These are phyloP conservation scores for human DNA, from an alignment of 2,113 vertebrate species.

Conservation along the genomic window DNA sequence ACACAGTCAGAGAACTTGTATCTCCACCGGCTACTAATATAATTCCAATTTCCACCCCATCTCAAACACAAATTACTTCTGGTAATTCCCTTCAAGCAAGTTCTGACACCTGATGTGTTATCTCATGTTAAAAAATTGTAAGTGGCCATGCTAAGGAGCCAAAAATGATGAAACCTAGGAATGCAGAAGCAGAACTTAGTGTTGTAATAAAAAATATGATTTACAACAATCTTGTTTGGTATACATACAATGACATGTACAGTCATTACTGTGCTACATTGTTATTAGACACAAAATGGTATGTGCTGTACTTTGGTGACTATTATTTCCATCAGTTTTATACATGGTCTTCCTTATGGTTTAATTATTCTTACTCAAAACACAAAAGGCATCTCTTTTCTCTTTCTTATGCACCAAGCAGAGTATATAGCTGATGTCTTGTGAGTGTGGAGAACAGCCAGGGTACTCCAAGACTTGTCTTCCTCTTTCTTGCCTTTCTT, in stretches of 20 bases:
- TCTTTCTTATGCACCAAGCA: neutral
- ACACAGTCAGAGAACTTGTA: neutral
- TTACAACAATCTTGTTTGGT: neutral
- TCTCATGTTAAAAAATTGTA: neutral
- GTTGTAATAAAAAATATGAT: neutral
- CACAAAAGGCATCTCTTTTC: neutral
- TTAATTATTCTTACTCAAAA: conserved; percentile 33
- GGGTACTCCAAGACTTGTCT: neutral
- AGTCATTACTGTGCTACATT: neutral
- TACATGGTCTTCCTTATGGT: neutral
- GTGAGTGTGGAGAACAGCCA: neutral
- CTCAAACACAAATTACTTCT: neutral
- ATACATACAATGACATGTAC: neutral
- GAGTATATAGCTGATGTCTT: neutral
- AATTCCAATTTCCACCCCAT: neutral
- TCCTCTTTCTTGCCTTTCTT: neutral
- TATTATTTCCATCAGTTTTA: neutral
- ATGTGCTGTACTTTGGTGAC: neutral
- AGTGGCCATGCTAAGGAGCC: neutral
- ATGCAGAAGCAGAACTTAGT: neutral
- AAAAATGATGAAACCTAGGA: neutral
- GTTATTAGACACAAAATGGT: neutral
- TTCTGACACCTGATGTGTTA: neutral
- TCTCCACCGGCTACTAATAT: neutral
- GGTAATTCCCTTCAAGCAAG: neutral